Base-by-base conservation (phyloP, 1,140 invertebrate species). In the Geopemphigus sp. region DNA sequence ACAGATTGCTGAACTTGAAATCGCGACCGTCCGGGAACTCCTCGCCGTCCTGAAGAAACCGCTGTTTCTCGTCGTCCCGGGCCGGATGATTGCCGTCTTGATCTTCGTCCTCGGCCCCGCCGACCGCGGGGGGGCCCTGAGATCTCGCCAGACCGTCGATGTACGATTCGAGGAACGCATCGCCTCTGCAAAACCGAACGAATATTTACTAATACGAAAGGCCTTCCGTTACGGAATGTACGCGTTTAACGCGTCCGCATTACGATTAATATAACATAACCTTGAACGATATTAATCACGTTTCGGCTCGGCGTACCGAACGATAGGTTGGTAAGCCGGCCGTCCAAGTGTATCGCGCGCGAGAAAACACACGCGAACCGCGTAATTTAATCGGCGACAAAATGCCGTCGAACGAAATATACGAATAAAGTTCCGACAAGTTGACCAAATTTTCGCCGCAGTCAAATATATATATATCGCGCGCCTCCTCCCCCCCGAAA, bases 111-210 rank as follows among this genome's bases (percentile, higher is more conserved):
- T 57, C 57, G n/a, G 54, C 2, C 26, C 74, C 74, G 39, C 57
- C 24, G 15, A 78, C 74, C 74, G 45, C 54, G 57, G 74, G 74
- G 57, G 74, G 74, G 5, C 24, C 74, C 17, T 78, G 74, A 61
- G 74, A 32, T 29, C 74, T 78, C 0, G 74, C 74, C 74, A 78
- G 57, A 5, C 74, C 74, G 17, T 78, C 74, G 39, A 78, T 78
- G 39, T 78, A 78, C 24, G 74, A 78, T 50, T 78, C 74, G 17
- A 78, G 74, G 50, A 78, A 78, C 39, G 74, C 74, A 59, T 78
- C 74, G 45, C 74, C 74, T 61, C 74, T 78, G 57, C 6, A 78
- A 78, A 78, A 45, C 11, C 1, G 4, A 47, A 50, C 26, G n/a
- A n/a, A n/a, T n/a, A n/a, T n/a, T n/a, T n/a, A n/a, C n/a, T n/a